Conservation (phyloP, 2,797 vertebrate species). For the Periparus ater region DNA sequence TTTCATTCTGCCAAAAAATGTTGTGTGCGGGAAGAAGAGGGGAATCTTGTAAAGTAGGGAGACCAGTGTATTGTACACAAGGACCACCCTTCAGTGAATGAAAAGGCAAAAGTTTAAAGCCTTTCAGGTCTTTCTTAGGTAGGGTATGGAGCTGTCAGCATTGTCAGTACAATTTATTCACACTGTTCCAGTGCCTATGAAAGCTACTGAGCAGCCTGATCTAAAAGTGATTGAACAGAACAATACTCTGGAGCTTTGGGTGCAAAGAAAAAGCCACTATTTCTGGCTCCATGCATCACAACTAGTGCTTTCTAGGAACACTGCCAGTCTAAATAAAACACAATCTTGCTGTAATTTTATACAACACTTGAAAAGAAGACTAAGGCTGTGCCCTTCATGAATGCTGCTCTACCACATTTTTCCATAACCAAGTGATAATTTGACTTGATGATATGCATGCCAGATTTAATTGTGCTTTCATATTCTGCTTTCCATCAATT, state of each 20-base stretch:
- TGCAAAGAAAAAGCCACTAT: slow-evolving; percentile 62
- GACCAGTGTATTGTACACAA: neutral
- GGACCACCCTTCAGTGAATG: slow-evolving; percentile 9
- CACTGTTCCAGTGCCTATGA: slow-evolving; percentile 62
- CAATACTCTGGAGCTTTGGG: slow-evolving; percentile 61
- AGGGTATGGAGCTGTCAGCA: slow-evolving; percentile 50
- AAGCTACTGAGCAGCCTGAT: slow-evolving; percentile 59
- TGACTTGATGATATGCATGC: slow-evolving; percentile 17
- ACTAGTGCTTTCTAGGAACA: slow-evolving; percentile 60
- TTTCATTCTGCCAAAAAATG: slow-evolving; percentile 17
- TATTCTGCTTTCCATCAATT: slow-evolving; percentile 25
- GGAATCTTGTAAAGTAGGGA: neutral
- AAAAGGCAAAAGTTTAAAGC: slow-evolving; percentile 41
- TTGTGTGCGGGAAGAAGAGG: neutral
- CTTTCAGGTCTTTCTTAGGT: slow-evolving; percentile 46
- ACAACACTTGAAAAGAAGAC: slow-evolving; percentile 39
- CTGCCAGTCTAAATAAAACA: slow-evolving; percentile 64
- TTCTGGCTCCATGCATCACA: slow-evolving; percentile 55
- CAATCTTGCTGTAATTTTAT: slow-evolving; percentile 45
- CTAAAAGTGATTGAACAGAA: slow-evolving; percentile 64
- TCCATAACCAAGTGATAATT: slow-evolving; percentile 28
- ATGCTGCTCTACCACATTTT: slow-evolving; percentile 9
- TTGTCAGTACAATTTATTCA: slow-evolving; percentile 68
- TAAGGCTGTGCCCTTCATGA: neutral
- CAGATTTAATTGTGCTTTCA: slow-evolving; percentile 41